Percentiles rank a stretch among this genome's conserved stretches.
Conservation (phyloP, 2,797 vertebrate genomes). For the Anguilla megastoma region DNA sequence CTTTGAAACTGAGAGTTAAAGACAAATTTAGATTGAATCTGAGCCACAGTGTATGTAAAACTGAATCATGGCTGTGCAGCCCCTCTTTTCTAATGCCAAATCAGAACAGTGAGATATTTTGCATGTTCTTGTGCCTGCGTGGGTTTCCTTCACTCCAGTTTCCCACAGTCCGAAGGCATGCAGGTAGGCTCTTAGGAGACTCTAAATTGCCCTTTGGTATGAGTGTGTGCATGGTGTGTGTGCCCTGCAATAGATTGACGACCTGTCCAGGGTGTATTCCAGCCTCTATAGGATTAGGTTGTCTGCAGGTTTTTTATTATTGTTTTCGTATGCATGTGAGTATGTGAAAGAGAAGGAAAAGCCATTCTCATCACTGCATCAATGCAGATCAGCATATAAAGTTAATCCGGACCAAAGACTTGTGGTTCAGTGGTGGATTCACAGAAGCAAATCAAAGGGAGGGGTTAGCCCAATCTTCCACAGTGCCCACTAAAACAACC, state of each 20-base stretch:
- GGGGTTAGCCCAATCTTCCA: not conserved
- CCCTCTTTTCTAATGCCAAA: not conserved
- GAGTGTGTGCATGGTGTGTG: too few relatives aligned
- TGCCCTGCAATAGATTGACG: too few relatives aligned
- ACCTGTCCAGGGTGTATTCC: too few relatives aligned
- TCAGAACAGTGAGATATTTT: not conserved
- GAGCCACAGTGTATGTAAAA: not conserved
- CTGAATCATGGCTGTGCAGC: not conserved
- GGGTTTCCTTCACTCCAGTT: too few relatives aligned
- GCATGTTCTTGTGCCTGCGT: too few relatives aligned
- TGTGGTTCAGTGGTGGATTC: not conserved
- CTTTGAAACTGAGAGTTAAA: not conserved
- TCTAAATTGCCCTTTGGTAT: too few relatives aligned
- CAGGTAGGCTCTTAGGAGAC: too few relatives aligned
- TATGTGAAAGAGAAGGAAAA: not conserved
- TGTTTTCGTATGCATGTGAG: too few relatives aligned
- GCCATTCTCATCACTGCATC: constrained; percentile 2
- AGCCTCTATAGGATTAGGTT: too few relatives aligned
- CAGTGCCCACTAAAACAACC: not conserved
- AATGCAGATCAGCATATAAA: not conserved
- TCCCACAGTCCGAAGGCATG: too few relatives aligned
- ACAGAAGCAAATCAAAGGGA: constrained; percentile 1
- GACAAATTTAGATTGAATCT: not conserved
- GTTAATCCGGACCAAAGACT: not conserved
- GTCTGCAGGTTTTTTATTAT: too few relatives aligned